Base-by-base conservation (phyloP, 2,888 invertebrate species). In the Galerucella pusilla region DNA sequence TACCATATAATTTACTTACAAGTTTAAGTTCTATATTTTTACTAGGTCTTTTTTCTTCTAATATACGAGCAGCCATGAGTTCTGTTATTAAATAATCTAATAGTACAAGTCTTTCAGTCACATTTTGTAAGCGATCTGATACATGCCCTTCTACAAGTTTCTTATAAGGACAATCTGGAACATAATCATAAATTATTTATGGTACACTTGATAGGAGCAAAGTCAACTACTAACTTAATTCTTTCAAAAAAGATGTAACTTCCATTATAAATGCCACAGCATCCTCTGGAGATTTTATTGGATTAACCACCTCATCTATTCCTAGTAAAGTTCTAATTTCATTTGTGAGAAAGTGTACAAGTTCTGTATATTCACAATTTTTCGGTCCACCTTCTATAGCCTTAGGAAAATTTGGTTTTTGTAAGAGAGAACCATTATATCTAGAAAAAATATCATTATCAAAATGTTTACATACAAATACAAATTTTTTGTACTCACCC, bases 211-310 rank as follows among this genome's bases (percentile, higher is more conserved):
- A 16, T 14, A 35, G 9, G 25, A 14, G n/a, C 45, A n/a, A 35
- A 63, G 28, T 66, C 49, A 57, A 57, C 16, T 9, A 79, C 84
- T 81, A 85, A 89, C 90, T 92, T 74, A 96, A 85, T 89, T 96
- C 97, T 82, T 95, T 95, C 71, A 98, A 88, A 86, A 97, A 94
- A 0, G 96, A 94, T 83, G 96, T 96, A 54, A 97, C 86, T 87
- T 98, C 98, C 87, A 97, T 90, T 9, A 96, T 88, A 86, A 98
- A 97, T 0, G 92, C 89, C 75, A 91, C 92, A 0, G 93, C 91
- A 84, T 96, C 95, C 75, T 95, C 95, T 0, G 91, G 89, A 77
- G 92, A 90, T 76, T 92, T 90, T 79, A 94, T 93, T 14, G 93
- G 90, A 85, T 92, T 92, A 0, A 97, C 94, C 73, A 92, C 91